Conservation (phyloP, 2,113 vertebrate genomes). For the Chaenocephalus aceratus region DNA sequence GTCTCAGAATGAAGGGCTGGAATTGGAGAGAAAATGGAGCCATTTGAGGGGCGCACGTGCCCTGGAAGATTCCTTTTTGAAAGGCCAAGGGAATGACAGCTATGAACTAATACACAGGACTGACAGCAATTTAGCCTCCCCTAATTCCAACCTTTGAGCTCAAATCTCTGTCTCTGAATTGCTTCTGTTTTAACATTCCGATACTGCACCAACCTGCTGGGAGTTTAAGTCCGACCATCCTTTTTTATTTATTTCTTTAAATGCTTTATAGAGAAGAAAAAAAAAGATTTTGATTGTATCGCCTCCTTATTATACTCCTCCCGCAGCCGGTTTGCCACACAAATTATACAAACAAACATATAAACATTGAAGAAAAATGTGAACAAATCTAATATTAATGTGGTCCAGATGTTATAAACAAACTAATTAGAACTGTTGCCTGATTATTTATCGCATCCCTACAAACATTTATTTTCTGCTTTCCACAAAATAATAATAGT, state of each 20-base stretch:
- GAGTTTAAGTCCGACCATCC: background rate
- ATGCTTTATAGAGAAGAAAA: background rate
- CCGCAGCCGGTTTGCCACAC: too few relatives aligned
- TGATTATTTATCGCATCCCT: background rate
- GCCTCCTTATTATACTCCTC: background rate
- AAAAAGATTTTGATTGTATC: too few relatives aligned
- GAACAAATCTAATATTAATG: background rate
- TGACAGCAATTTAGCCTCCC: slow-evolving; percentile 35
- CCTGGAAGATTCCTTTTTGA: slow-evolving; percentile 47
- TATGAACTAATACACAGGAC: slow-evolving; percentile 28
- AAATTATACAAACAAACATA: background rate
- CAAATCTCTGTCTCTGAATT: slow-evolving; percentile 53
- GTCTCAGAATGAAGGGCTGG: slow-evolving; percentile 36
- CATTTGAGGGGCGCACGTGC: slow-evolving; percentile 40
- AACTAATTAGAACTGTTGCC: too few relatives aligned
- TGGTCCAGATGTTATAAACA: too few relatives aligned
- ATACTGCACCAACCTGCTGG: background rate
- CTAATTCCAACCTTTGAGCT: slow-evolving; percentile 20
- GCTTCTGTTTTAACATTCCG: slow-evolving; percentile 55
- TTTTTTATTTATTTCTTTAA: background rate
- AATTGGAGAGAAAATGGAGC: slow-evolving; percentile 46
- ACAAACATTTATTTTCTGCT: background rate
- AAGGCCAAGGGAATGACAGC: slow-evolving; percentile 37
- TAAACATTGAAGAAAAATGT: background rate
- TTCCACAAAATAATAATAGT: background rate